Conservation (phyloP, 2,113 vertebrate species). For the Nibea albiflora region DNA sequence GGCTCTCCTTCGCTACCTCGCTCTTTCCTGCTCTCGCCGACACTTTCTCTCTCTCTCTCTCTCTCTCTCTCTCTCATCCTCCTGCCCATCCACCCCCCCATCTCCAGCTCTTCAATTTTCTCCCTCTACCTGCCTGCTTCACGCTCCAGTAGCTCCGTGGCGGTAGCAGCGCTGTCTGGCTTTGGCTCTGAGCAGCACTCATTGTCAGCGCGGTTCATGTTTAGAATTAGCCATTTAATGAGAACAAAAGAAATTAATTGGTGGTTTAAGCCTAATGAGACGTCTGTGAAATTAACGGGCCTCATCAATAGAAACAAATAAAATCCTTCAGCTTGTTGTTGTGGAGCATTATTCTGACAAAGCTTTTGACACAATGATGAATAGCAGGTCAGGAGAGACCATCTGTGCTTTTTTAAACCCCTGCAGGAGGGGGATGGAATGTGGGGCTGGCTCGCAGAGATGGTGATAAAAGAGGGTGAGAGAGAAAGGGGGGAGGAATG, state of each 20-base stretch:
- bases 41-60: conserved; percentile 62
- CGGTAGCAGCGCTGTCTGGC: conserved; percentile 71
- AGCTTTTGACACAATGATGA: conserved; percentile 90
- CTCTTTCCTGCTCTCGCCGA: conserved; percentile 54
- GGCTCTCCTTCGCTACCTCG: conserved; percentile 58
- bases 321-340: conserved; percentile 89
- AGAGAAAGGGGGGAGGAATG: conserved; percentile 28
- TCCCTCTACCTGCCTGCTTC: conserved; percentile 78
- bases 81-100: neutral
- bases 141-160: conserved; percentile 67
- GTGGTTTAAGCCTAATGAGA: conserved; percentile 98
- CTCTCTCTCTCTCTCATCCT: conserved; percentile 34
- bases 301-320: conserved; percentile 96
- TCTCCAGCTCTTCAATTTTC: conserved; percentile 70
- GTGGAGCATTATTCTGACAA: conserved; percentile 87
- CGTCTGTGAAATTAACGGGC: conserved; percentile 93
- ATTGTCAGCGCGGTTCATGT: conserved; percentile 88
- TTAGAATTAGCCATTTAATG: conserved; percentile 96
- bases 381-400: conserved; percentile 91
- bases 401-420: conserved; percentile 91
- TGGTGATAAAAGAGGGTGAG: conserved; percentile 79
- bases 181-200: conserved; percentile 73
- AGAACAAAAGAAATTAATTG: conserved; percentile 99
- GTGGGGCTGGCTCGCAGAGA: conserved; percentile 75
- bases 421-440: conserved; percentile 77